phyloP scores from a whole-genome alignment of 2,888 invertebrate species.

The Aleiodes leptofemur region DNA sequence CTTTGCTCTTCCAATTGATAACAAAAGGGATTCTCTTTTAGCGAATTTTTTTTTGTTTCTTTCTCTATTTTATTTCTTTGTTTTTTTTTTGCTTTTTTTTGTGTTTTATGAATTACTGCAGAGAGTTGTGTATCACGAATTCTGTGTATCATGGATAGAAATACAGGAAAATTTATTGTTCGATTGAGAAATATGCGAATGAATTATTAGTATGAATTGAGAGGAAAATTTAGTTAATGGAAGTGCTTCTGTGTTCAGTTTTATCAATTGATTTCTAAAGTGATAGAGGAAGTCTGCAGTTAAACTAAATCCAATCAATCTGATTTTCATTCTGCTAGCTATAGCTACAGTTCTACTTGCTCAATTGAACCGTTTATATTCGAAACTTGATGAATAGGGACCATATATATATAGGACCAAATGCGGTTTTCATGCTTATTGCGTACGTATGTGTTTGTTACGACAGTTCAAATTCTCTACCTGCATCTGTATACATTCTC shows the following conservation, averaged over 20 bases:
- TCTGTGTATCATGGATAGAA: no score
- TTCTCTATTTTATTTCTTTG: slow-evolving; percentile 4
- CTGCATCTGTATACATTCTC: no score
- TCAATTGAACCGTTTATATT: slow-evolving; percentile 16
- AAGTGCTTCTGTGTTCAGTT: no score
- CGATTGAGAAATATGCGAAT: no score
- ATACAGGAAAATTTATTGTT: no score
- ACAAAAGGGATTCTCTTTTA: slow-evolving; percentile 4
- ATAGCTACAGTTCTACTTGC: not conserved
- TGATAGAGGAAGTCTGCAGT: not conserved
- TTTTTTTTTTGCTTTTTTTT: not conserved
- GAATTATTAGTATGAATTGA: no score
- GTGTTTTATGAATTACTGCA: no score
- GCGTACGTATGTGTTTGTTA: not conserved
- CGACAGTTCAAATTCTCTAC: not conserved
- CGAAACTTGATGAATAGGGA: slow-evolving; percentile 16
- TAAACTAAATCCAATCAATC: no score
- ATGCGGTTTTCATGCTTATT: not conserved
- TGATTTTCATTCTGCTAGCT: not conserved
- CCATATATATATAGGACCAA: not conserved
- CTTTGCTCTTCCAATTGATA: not conserved
- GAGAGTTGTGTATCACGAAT: no score
- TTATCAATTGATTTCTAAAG: no score
- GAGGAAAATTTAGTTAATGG: no score
- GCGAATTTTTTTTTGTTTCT: no score